Conservation (phyloP, 2,113 vertebrate genomes). For the Engystomops pustulosus region DNA sequence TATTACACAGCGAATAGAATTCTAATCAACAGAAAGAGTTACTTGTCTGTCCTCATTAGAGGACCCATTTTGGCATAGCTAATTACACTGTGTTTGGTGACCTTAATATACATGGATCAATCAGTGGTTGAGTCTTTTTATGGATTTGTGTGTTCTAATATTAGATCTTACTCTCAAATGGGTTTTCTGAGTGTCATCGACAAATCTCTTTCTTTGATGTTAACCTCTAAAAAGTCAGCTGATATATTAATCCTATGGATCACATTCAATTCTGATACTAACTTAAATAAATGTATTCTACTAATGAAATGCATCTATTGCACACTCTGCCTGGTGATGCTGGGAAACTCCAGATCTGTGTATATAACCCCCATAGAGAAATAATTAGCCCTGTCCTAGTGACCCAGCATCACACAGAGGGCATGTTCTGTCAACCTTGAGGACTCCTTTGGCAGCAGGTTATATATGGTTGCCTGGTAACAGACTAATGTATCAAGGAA, state of each 20-base stretch:
- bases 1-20: not conserved
- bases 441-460: not conserved
- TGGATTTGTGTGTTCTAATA: constrained; percentile 23
- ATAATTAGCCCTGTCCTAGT: constrained; percentile 24
- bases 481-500: not conserved
- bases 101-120: constrained; percentile 45
- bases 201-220: not conserved
- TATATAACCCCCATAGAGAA: constrained; percentile 11
- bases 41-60: constrained; percentile 42
- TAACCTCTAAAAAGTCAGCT: not conserved
- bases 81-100: constrained; percentile 44
- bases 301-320: not conserved
- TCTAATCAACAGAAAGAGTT: constrained; percentile 19
- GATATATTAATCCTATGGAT: not conserved
- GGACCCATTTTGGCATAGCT: constrained; percentile 30
- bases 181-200: not conserved
- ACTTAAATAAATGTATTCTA: not conserved
- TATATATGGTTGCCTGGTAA: constrained; percentile 12
- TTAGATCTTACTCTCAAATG: constrained; percentile 22
- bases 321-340: not conserved
- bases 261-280: not conserved
- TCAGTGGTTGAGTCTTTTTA: constrained; percentile 46
- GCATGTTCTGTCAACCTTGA: constrained; percentile 1
- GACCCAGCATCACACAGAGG: not conserved
- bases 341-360: not conserved